These are phyloP conservation scores for Zaprionus kolodkinae DNA, from an alignment of 1,140 invertebrate species.

Conservation along the genomic window DNA sequence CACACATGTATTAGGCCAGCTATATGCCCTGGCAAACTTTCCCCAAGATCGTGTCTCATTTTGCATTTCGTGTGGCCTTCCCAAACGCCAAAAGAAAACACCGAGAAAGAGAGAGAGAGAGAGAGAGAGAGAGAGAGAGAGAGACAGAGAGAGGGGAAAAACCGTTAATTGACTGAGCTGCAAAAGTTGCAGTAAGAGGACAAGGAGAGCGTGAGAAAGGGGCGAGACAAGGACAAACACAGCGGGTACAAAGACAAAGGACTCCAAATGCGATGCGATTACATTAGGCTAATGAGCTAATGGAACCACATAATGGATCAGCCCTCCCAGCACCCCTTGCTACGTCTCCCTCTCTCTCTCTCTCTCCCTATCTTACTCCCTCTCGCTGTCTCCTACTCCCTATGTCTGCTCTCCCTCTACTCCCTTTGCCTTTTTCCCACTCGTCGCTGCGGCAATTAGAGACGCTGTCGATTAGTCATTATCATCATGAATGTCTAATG, in stretches of 20 bases:
- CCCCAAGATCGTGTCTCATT: constrained; percentile 20
- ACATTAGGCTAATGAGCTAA: constrained; percentile 51
- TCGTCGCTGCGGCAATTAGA: constrained; percentile 30
- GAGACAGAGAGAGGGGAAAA: not conserved
- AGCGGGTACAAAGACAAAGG: constrained; percentile 16
- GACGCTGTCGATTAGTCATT: constrained; percentile 42
- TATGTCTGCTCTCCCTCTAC: not conserved
- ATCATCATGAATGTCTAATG: constrained; percentile 46
- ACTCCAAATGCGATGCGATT: constrained; percentile 36
- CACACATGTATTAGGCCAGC: not conserved
- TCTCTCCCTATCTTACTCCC: not conserved
- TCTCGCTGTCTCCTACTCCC: not conserved
- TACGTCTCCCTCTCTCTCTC: too few relatives aligned
- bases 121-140: too few relatives aligned
- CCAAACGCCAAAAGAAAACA: constrained; percentile 5
- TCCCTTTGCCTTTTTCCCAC: not conserved
- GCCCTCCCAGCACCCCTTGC: not conserved
- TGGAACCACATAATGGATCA: constrained; percentile 17
- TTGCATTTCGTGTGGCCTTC: constrained; percentile 16
- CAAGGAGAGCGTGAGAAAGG: not conserved
- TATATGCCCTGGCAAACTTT: not conserved
- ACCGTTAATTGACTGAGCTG: constrained; percentile 35
- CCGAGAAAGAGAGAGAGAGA: not conserved
- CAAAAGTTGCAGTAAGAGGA: constrained; percentile 20
- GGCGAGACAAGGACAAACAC: constrained; percentile 12